phyloP scores from a whole-genome alignment of 2,888 invertebrate species.

The Didymodactylos carnosus region DNA sequence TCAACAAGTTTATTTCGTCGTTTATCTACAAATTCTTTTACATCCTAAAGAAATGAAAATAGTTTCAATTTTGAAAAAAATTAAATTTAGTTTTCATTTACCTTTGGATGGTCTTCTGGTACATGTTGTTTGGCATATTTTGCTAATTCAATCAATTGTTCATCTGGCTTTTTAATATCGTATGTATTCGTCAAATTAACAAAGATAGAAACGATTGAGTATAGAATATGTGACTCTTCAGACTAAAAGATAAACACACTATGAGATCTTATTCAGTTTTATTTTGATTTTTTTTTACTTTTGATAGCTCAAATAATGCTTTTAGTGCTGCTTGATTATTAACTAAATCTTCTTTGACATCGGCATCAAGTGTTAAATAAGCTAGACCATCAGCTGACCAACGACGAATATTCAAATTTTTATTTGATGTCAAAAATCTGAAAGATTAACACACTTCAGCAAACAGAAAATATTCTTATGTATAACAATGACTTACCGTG shows the following conservation, averaged over 20 bases:
- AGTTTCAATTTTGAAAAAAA: too few species aligned
- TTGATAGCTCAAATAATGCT: constrained; percentile 4
- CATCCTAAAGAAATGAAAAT: constrained; percentile 41
- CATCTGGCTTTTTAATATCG: constrained; percentile 81
- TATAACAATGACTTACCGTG: constrained; percentile 39
- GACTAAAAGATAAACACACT: background rate
- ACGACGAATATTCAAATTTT: constrained; percentile 61
- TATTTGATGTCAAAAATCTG: constrained; percentile 49
- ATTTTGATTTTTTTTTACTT: background rate
- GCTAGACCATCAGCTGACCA: constrained; percentile 94
- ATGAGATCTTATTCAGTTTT: background rate
- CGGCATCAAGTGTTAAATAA: constrained; percentile 85
- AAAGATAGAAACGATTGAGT: constrained; percentile 44
- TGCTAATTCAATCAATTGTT: constrained; percentile 87
- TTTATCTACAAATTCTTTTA: constrained; percentile 62
- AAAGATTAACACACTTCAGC: background rate
- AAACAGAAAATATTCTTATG: too few species aligned
- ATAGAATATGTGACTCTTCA: constrained; percentile 7
- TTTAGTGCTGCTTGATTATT: constrained; percentile 51
- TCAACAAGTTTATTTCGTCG: constrained; percentile 52
- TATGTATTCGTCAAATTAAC: constrained; percentile 92
- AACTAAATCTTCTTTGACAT: constrained; percentile 85
- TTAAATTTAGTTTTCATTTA: background rate
- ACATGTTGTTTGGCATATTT: constrained; percentile 98
- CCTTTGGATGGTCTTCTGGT: constrained; percentile 62